Percentiles rank a stretch among this genome's conserved stretches.
phyloP scores from a whole-genome alignment of 2,888 invertebrate genomes.

The Neria commutata region DNA sequence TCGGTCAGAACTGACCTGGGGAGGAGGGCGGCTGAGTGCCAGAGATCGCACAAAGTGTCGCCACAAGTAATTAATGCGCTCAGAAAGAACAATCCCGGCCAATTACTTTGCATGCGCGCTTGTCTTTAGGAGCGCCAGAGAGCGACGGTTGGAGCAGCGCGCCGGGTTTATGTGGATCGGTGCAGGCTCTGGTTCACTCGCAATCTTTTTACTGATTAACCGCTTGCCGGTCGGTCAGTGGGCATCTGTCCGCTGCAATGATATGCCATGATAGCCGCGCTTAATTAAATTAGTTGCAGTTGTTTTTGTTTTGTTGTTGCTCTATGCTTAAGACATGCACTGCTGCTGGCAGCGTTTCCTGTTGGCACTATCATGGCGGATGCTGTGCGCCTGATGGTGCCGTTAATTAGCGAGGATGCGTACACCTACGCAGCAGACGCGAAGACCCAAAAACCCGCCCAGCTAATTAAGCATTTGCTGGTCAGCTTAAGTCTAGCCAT shows the following conservation, averaged over 20 bases:
- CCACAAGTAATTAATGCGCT: conserved; percentile 48
- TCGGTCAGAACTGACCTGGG: neutral
- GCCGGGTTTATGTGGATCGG: neutral
- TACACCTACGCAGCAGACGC: conserved; percentile 29
- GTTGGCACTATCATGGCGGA: conserved; percentile 13
- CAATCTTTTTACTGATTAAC: neutral
- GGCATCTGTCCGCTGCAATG: neutral
- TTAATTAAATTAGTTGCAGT: conserved; percentile 18
- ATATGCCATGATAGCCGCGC: neutral
- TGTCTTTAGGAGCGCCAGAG: neutral
- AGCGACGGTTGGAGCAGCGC: neutral
- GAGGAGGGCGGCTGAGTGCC: neutral
- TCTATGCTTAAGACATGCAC: neutral
- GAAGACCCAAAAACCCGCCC: neutral
- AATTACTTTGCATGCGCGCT: conserved; percentile 47
- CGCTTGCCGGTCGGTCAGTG: neutral
- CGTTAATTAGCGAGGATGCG: conserved; percentile 29
- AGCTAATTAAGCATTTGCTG: no score
- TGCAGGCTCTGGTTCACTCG: neutral
- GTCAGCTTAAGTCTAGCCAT: no score
- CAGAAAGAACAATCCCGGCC: conserved; percentile 28
- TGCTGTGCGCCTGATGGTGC: neutral
- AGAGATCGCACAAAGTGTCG: conserved; percentile 14
- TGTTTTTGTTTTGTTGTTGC: neutral
- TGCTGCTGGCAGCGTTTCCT: conserved; percentile 22